Percentiles rank a stretch among this genome's conserved stretches.
Evolutionary conservation across 2,797 vertebrate genomes (phyloP).

Genomic region (Zenarchopterus dispar): DNA sequence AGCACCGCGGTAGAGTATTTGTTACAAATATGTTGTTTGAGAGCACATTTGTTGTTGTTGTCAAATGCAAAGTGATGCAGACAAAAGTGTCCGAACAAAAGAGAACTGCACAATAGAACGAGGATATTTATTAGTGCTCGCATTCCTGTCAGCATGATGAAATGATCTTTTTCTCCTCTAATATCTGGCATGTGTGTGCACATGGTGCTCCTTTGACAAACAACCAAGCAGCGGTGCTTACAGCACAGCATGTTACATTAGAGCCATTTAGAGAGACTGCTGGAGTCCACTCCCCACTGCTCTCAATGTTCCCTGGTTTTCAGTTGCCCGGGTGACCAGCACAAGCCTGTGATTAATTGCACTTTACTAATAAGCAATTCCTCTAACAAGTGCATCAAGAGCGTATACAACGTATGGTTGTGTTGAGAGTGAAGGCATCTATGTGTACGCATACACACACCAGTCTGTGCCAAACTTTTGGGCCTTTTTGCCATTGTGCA

Average conservation of each 20-base stretch:
- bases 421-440: slow-evolving; percentile 10
- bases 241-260: slow-evolving; percentile 48
- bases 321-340: slow-evolving; percentile 59
- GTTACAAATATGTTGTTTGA: slow-evolving; percentile 34
- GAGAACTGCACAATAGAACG: slow-evolving; percentile 13
- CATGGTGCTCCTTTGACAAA: slow-evolving; percentile 56
- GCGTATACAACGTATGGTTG: not conserved
- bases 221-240: slow-evolving; percentile 37
- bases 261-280: slow-evolving; percentile 55
- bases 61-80: slow-evolving; percentile 42
- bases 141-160: slow-evolving; percentile 49
- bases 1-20: slow-evolving; percentile 12
- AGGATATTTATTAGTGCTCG: slow-evolving; percentile 52
- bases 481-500: slow-evolving; percentile 17
- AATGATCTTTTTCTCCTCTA: slow-evolving; percentile 48
- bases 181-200: slow-evolving; percentile 46
- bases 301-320: slow-evolving; percentile 27
- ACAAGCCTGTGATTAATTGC: slow-evolving; percentile 77
- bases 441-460: not conserved
- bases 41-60: slow-evolving; percentile 26
- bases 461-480: slow-evolving; percentile 11
- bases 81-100: slow-evolving; percentile 48
- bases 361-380: slow-evolving; percentile 73
- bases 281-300: slow-evolving; percentile 46
- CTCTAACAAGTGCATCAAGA: slow-evolving; percentile 38